Evolutionary conservation across 2,113 vertebrate genomes (phyloP), one percentile per base, ranked within the genome.

Genomic region (Oxyura jamaicensis): DNA sequence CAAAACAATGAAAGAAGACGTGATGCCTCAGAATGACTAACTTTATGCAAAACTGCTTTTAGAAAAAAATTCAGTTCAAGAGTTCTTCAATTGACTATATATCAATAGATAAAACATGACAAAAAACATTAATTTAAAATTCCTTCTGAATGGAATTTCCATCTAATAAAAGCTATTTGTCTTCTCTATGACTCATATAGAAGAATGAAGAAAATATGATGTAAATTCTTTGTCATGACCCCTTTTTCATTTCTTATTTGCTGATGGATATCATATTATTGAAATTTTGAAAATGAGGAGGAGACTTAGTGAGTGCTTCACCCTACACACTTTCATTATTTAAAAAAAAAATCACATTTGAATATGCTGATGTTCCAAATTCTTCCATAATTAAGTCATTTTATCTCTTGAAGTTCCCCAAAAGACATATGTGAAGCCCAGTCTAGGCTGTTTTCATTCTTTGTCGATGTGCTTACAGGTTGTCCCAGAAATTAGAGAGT

Each of bases 221-320:
- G 84, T 78, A 93, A 94, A 86, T 93, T 96, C 83, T 93, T 91
- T 33, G 6, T 91, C 91, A 74, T 2, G 1, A 97, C n/a, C 72
- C 55, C 63, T 88, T 96, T 94, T 95, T 95, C 75, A 93, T 96
- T 96, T 97, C 95, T 97, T 97, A 97, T 97, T 98, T 97, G 76
- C 83, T 94, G 93, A 97, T 90, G 46, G 78, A 88, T 69, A 94
- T 75, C 88, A 95, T 72, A 96, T 96, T 96, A 97, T 65, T 96
- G 88, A 92, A 96, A 96, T 96, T 76, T 83, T 96, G 88, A 97
- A 92, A 78, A 91, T 44, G 13, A 88, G 81, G 75, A 86, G n/a
- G 93, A 94, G 89, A 93, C 78, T 46, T 91, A 91, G 55, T 4
- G 35, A 96, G 68, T 82, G 68, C 59, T 93, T 95, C 73, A 93